phyloP scores from a whole-genome alignment of 1,140 invertebrate genomes.

The Dinoponera quadriceps region DNA sequence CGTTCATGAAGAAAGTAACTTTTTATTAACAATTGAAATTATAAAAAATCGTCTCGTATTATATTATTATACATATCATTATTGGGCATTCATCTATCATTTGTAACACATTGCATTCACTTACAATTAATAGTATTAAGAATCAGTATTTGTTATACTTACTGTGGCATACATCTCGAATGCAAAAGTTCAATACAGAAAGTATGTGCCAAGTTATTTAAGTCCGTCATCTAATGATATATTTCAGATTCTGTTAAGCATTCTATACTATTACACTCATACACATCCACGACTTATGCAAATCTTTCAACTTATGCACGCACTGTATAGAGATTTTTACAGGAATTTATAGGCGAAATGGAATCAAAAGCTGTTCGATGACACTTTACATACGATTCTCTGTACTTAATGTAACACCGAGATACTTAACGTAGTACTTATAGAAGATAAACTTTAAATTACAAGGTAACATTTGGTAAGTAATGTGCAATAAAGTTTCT shows the following conservation, averaged over 20 bases:
- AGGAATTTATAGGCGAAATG: neutral
- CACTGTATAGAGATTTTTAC: no score
- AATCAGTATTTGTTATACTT: constrained; percentile 56
- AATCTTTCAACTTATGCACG: no score
- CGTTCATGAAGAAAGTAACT: constrained; percentile 18
- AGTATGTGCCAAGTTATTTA: constrained; percentile 49
- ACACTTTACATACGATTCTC: constrained; percentile 17
- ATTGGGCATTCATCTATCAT: constrained; percentile 78
- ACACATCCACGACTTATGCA: neutral
- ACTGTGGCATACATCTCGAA: constrained; percentile 29
- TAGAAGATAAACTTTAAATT: constrained; percentile 28
- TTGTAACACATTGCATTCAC: constrained; percentile 62
- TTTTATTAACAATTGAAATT: constrained; percentile 39
- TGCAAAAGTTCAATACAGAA: constrained; percentile 25
- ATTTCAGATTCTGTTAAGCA: neutral
- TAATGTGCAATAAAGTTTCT: constrained; percentile 63
- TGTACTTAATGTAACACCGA: constrained; percentile 40
- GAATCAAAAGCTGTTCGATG: constrained; percentile 40
- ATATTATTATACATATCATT: constrained; percentile 79
- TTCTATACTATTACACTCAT: neutral
- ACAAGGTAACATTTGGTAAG: constrained; percentile 43
- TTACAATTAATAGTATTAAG: constrained; percentile 56
- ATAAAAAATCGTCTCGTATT: constrained; percentile 65
- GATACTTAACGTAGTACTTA: constrained; percentile 22
- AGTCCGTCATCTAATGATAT: constrained; percentile 6